phyloP scores from a whole-genome alignment of 2,888 invertebrate species.

The Spicauda simplicius region DNA sequence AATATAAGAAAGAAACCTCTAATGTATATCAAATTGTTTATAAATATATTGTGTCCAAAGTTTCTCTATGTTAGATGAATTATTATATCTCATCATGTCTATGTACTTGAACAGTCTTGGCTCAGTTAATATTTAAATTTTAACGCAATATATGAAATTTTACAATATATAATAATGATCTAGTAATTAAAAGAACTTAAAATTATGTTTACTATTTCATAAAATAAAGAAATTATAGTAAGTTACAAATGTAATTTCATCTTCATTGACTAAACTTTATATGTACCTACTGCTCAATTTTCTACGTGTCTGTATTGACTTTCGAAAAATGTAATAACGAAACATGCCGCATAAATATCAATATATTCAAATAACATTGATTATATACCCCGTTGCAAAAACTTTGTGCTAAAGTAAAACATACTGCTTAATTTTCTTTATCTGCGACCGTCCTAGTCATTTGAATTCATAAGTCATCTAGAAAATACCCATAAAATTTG shows the following conservation, averaged over 20 bases:
- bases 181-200: no score
- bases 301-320: background rate
- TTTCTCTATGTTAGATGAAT: background rate
- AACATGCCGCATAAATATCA: background rate
- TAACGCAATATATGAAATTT: no score
- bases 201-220: no score
- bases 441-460: conserved; percentile 56
- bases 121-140: background rate
- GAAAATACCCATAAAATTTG: conserved; percentile 29
- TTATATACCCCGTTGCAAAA: background rate
- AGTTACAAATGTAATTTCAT: background rate
- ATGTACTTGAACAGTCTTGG: background rate
- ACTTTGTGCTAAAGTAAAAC: background rate
- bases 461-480: conserved; percentile 38
- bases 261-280: background rate
- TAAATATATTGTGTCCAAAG: conserved; percentile 8
- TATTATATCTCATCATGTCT: background rate
- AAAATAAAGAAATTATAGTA: background rate
- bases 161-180: no score
- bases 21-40: background rate
- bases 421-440: conserved; percentile 35
- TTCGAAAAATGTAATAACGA: background rate
- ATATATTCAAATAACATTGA: background rate
- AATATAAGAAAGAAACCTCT: background rate
- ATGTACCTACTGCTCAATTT: conserved; percentile 3